Base-by-base conservation (phyloP, 1,140 invertebrate genomes). In the Penaeus indicus region DNA sequence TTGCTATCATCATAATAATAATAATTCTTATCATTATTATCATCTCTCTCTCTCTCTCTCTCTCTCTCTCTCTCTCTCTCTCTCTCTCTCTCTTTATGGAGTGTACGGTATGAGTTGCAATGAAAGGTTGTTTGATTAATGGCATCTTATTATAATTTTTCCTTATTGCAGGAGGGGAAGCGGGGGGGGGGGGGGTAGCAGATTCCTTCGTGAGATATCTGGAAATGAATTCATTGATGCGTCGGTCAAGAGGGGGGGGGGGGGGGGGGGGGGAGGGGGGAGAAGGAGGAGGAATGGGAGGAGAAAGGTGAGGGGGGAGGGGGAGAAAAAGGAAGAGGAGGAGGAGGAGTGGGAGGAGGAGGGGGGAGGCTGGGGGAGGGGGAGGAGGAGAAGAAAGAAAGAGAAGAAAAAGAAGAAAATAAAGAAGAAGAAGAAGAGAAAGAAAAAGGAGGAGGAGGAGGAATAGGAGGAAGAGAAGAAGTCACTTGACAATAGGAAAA, bases 361-460 rank as follows among this genome's bases (percentile, higher is more conserved):
- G 25, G 25, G 7, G 25, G 25, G 7, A 67, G 25, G 64, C 2
- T 1, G 64, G 7, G 25, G 7, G 25, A 7, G 7, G 25, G 25
- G 64, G 7, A 7, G 64, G 7, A 7, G 7, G 25, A 7, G 7
- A 7, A 7, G 7, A 7, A 7, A 25, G 7, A 7, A 25, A 67
- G 7, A 25, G 25, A 7, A 25, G 7, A 7, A 7, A 67, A 7
- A 7, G 7, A 7, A 25, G 7, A 7, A 25, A 7, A 67, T 2
- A 67, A 7, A 7, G n/a, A n/a, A n/a, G n/a, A n/a, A 64, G 63
- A n/a, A 64, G n/a, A n/a, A 64, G n/a, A n/a, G 63, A 64, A 64
- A n/a, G 63, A 64, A 64, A n/a, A 64, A n/a, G 63, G n/a, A 64
- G 63, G n/a, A n/a, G 63, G n/a, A 64, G 63, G 63, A 64, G n/a